These are phyloP conservation scores for Puma concolor DNA, from an alignment of 2,113 vertebrate genomes.

Conservation along the genomic window DNA sequence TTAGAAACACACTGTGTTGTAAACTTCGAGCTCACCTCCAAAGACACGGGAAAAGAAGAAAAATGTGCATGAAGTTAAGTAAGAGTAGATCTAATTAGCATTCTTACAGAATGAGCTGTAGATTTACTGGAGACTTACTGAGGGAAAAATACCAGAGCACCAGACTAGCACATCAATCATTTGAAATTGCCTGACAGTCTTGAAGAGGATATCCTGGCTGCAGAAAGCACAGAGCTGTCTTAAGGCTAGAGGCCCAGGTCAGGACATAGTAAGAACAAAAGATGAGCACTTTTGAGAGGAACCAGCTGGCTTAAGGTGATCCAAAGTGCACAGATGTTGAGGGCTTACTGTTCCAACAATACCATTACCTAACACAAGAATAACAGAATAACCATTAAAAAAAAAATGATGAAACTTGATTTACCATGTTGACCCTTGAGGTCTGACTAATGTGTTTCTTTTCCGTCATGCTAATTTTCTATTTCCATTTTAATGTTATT, in stretches of 20 bases:
- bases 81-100: conserved; percentile 72
- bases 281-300: conserved; percentile 73
- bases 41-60: conserved; percentile 43
- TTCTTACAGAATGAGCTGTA: conserved; percentile 65
- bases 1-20: conserved; percentile 31
- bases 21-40: conserved; percentile 24
- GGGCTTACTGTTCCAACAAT: conserved; percentile 41
- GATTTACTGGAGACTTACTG: conserved; percentile 64
- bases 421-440: conserved; percentile 19
- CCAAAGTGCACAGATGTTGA: conserved; percentile 70
- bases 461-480: conserved; percentile 10
- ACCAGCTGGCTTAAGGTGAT: conserved; percentile 73
- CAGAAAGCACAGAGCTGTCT: conserved; percentile 66
- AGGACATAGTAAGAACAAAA: conserved; percentile 68
- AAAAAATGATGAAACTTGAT: neutral
- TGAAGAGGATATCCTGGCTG: conserved; percentile 73
- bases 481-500: conserved; percentile 36
- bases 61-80: conserved; percentile 58
- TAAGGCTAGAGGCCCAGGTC: conserved; percentile 59
- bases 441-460: neutral
- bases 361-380: conserved; percentile 43
- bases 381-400: conserved; percentile 17
- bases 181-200: conserved; percentile 57
- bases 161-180: conserved; percentile 71
- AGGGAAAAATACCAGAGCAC: conserved; percentile 69